phyloP scores from a whole-genome alignment of 2,888 invertebrate genomes.

The Tiliacea citrago region DNA sequence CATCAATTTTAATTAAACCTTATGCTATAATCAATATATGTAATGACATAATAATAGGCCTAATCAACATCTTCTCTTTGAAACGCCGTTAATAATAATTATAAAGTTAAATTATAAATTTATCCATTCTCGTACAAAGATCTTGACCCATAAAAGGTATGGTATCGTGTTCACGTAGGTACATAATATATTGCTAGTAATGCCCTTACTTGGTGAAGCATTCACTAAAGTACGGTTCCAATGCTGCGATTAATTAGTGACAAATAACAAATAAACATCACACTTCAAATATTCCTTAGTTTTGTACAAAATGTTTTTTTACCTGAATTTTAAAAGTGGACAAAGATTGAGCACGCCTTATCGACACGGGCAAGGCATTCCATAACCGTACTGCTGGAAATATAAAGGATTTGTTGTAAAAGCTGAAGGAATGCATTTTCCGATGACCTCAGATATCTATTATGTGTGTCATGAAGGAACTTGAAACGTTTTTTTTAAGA shows the following conservation, averaged over 20 bases:
- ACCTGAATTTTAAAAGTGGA: too few species aligned
- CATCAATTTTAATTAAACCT: slow-evolving; percentile 26
- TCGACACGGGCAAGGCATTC: too few species aligned
- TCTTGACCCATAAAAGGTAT: slow-evolving; percentile 58
- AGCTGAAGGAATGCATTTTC: too few species aligned
- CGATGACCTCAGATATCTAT: too few species aligned
- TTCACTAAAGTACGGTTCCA: slow-evolving; percentile 47
- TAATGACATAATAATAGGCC: slow-evolving; percentile 28
- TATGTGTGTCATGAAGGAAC: too few species aligned
- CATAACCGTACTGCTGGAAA: too few species aligned
- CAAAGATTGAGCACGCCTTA: too few species aligned
- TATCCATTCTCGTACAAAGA: slow-evolving; percentile 44
- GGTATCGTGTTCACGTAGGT: slow-evolving; percentile 49
- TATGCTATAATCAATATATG: neutral
- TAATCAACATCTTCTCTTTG: slow-evolving; percentile 8
- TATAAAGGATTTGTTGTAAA: too few species aligned
- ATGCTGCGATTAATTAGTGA: slow-evolving; percentile 8
- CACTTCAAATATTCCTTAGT: too few species aligned
- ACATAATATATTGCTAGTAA: slow-evolving; percentile 21
- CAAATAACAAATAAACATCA: too few species aligned
- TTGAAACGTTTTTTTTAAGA: too few species aligned
- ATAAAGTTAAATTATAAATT: slow-evolving; percentile 45
- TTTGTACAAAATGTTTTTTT: too few species aligned
- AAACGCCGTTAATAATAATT: slow-evolving; percentile 21
- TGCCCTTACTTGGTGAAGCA: slow-evolving; percentile 38